Percentiles rank a stretch among this genome's conserved stretches.
Conservation (phyloP, 2,888 invertebrate genomes). For the Seira musarum region DNA sequence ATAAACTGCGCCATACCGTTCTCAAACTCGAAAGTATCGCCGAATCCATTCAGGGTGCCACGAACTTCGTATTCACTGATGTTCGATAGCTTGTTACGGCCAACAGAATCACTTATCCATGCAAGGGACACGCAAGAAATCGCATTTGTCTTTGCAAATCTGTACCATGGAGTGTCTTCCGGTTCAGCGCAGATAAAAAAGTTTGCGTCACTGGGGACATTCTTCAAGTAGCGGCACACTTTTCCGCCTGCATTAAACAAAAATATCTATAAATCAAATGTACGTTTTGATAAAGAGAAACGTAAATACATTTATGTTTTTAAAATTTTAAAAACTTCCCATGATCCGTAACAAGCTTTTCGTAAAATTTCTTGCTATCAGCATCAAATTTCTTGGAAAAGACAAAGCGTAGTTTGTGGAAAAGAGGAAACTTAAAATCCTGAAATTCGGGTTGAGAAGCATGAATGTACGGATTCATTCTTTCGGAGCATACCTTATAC, state of each 20-base stretch:
- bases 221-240: neutral
- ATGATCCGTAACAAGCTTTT: neutral
- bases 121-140: conserved; percentile 22
- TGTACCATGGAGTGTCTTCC: neutral
- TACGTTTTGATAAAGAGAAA: neutral
- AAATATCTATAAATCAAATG: neutral
- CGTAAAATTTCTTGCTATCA: conserved; percentile 23
- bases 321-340: conserved; percentile 14
- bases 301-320: neutral
- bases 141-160: neutral
- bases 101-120: conserved; percentile 44
- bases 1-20: neutral
- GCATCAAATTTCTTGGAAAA: conserved; percentile 20
- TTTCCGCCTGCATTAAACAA: conserved; percentile 25
- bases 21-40: neutral
- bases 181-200: conserved; percentile 40
- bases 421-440: conserved; percentile 14
- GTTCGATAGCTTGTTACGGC: neutral
- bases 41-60: neutral
- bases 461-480: conserved; percentile 42
- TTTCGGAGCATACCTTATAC: conserved; percentile 34
- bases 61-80: conserved; percentile 4
- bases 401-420: conserved; percentile 35
- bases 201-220: neutral
- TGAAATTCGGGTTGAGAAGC: conserved; percentile 35